Percentiles rank a stretch among this genome's conserved stretches.
Evolutionary conservation across 2,797 vertebrate species (phyloP).

Genomic region (Vultur gryphus): DNA sequence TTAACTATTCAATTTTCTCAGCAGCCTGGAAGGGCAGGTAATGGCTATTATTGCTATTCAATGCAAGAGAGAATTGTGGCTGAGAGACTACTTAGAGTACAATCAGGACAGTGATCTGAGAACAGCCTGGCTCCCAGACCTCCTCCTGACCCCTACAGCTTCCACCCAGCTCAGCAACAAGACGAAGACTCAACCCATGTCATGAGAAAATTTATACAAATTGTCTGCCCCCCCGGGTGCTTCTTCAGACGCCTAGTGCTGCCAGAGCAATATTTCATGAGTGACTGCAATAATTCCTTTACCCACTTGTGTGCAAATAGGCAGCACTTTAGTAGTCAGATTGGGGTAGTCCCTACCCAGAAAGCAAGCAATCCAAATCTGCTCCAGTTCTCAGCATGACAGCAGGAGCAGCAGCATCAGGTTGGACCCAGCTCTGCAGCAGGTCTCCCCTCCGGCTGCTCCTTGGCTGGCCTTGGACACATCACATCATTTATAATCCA

Average conservation of each 20-base stretch:
- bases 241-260: background rate
- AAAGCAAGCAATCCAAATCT: background rate
- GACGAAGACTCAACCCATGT: background rate
- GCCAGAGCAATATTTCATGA: background rate
- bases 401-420: background rate
- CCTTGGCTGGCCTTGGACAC: background rate
- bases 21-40: background rate
- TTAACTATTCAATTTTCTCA: slow-evolving; percentile 26
- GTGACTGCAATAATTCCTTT: background rate
- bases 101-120: background rate
- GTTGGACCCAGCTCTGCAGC: background rate
- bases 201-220: background rate
- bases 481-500: background rate
- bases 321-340: background rate
- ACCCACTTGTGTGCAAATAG: background rate
- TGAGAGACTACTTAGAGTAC: background rate
- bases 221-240: background rate
- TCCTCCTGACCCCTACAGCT: background rate
- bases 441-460: background rate
- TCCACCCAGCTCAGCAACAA: background rate
- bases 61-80: background rate
- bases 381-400: background rate
- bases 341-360: background rate
- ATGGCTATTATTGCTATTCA: background rate
- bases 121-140: background rate